Evolutionary conservation across 2,113 vertebrate species (phyloP).

Genomic region (Epinephelus cyanopodus): DNA sequence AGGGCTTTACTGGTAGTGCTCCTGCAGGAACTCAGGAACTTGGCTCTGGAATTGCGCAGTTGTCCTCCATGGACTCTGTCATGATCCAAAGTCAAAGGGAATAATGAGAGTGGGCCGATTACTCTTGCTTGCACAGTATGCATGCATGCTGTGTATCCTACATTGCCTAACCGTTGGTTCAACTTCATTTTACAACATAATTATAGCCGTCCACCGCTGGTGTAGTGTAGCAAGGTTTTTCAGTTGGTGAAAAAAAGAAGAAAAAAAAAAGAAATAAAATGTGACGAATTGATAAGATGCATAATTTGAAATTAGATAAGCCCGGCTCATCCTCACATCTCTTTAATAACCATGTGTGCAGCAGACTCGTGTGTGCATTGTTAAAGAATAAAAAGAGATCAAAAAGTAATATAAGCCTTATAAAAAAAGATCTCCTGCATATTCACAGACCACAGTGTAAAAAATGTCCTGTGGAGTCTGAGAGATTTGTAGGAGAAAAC

Average conservation of each 20-base stretch:
- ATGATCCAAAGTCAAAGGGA: conserved; percentile 71
- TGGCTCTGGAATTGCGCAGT: conserved; percentile 33
- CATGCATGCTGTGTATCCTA: conserved; percentile 32
- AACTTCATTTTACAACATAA: conserved; percentile 44
- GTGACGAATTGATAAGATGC: conserved; percentile 21
- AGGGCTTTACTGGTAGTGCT: conserved; percentile 42
- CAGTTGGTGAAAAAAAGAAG: conserved; percentile 9
- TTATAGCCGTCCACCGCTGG: conserved; percentile 26
- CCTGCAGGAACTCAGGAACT: conserved; percentile 39
- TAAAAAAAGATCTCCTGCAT: conserved; percentile 8
- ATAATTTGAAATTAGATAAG: conserved; percentile 5
- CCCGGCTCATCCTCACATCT: background rate
- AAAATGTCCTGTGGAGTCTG: conserved; percentile 22
- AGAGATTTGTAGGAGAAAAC: conserved; percentile 13
- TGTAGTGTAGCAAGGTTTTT: conserved; percentile 15
- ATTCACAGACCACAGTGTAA: conserved; percentile 29
- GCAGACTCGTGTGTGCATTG: conserved; percentile 13
- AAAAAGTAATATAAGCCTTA: conserved; percentile 2
- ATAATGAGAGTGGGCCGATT: conserved; percentile 47
- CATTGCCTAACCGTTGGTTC: conserved; percentile 30
- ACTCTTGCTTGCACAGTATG: conserved; percentile 34
- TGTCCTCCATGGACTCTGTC: conserved; percentile 53
- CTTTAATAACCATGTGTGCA: conserved; percentile 24
- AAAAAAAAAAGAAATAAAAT: conserved; percentile 1
- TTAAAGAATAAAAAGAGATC: conserved; percentile 21